Percentiles rank a stretch among this genome's conserved stretches.
Evolutionary conservation across 2,888 invertebrate species (phyloP).

Genomic region (Sycophila texana): DNA sequence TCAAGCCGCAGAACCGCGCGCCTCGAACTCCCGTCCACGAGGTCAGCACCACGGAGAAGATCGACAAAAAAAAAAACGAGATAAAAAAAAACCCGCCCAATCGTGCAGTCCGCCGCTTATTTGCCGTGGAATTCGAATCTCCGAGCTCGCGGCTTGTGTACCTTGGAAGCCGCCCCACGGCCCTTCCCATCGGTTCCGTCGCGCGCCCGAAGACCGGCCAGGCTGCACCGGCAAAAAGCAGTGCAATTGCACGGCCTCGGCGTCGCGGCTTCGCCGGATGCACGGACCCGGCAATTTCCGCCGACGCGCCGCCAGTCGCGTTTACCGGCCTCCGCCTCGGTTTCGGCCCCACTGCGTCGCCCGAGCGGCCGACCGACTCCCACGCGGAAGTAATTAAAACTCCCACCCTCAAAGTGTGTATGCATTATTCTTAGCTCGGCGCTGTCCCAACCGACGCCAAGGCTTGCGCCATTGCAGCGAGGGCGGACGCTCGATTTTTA

Average conservation of each 20-base stretch:
- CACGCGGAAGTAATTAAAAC: constrained; percentile 55
- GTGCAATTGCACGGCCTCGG: constrained; percentile 32
- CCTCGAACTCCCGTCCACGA: constrained; percentile 1
- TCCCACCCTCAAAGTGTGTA: constrained; percentile 27
- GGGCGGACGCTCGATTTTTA: too few species aligned
- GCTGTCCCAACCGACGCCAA: too few species aligned
- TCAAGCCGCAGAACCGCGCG: neutral
- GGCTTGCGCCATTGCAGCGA: too few species aligned
- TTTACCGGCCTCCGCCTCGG: neutral
- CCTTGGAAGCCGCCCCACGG: neutral
- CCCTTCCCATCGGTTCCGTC: neutral
- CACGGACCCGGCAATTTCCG: constrained; percentile 53
- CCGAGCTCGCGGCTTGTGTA: neutral
- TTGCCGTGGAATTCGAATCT: neutral
- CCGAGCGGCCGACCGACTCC: neutral
- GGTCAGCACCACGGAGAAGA: neutral
- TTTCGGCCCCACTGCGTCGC: neutral
- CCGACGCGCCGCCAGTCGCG: neutral
- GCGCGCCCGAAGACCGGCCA: neutral
- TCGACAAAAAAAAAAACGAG: neutral
- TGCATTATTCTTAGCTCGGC: constrained; percentile 33
- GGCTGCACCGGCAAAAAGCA: constrained; percentile 6
- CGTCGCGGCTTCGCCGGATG: constrained; percentile 28
- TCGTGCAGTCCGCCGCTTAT: neutral
- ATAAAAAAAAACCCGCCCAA: too few species aligned